Base-by-base conservation (phyloP, 2,797 vertebrate genomes). In the Rhincodon typus region DNA sequence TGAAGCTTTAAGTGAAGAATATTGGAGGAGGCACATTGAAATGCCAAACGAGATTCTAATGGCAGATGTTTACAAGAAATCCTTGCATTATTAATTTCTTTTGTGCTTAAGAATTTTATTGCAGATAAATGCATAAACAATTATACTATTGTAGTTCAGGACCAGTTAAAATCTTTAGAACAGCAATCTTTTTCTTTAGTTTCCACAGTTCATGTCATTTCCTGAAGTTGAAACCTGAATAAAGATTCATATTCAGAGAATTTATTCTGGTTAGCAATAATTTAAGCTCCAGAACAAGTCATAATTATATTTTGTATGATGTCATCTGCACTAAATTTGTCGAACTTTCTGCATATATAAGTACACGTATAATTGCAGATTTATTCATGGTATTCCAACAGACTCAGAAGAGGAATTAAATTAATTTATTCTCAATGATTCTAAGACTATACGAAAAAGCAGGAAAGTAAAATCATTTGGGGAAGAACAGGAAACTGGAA, bases 1-100 rank as follows among this genome's bases (percentile, higher is more conserved):
- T 96, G 88, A 69, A 7, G 90, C 90, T 95, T 96, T 95, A 96
- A 96, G 70, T 50, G 70, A 96, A 96, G 96, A 96, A 96, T 96
- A 96, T 97, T 96, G 96, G 96, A 96, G 95, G 27, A 95, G 46
- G 42, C 42, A 53, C 2, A 0, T 53, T 74, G 50, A 74, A 95
- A 57, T 77, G 57, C 17, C 94, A 93, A 67, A 42, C 69, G 34
- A 69, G 21, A 69, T 93, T 77, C 70, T 74, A 95, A 77, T 53
- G 70, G 70, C 94, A 95, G 27, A 77, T 53, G 69, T 95, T 77
- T 95, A 62, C 66, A 70, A 72, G 72, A 77, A 74, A 95, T 50
- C 5, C 42, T 95, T 95, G 50, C 94, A 74, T 94, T 94, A 50
- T 74, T 93, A 93, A 74, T 77, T 95, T 46, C 5, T 95, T 27